Evolutionary conservation across 2,888 invertebrate genomes (phyloP), one percentile per base, ranked within the genome.

Genomic region (Emmelina monodactyla): DNA sequence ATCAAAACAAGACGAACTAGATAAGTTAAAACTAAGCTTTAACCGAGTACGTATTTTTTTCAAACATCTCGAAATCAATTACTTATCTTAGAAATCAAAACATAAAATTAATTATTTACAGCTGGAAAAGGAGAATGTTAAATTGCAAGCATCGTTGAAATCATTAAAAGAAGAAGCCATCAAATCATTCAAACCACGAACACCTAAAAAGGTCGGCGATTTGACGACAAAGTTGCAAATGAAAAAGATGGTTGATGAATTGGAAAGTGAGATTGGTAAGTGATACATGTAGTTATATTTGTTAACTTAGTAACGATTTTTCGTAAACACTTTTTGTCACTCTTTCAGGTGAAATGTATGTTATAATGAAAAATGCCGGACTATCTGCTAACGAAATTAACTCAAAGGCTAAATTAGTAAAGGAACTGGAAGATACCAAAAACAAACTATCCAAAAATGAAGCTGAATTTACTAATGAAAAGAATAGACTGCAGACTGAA

Each of bases 251-350:
- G 87, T 94, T 2, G 88, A 90, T 38, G 94, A 95, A 44, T 76
- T 94, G 47, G 94, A 94, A 68, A 89, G 85, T 55, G 94, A 96
- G 82, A 88, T 94, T 45, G 87, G 88, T 86, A 68, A 59, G 38
- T 32, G 38, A 32, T n/a, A n/a, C n/a, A 14, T 10, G n/a, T n/a
- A n/a, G n/a, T 6, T 9, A 19, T 19, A 19, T 5, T 6, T 9
- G 5, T 6, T 19, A 6, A 19, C 5, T 19, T 19, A 6, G 19
- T 19, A 19, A 9, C 9, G 9, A 19, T 6, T 5, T 19, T 19
- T 9, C 19, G 19, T 9, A 19, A 19, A 19, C 5, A 19, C 5
- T 19, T 19, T 10, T 10, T 16, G 16, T 31, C n/a, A n/a, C n/a
- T 2, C 35, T 43, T 46, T 9, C 45, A 85, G 84, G 83, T 42